phyloP scores from a whole-genome alignment of 37 sponge, comb jelly and placozoan genomes.

The Geodia barretti region DNA sequence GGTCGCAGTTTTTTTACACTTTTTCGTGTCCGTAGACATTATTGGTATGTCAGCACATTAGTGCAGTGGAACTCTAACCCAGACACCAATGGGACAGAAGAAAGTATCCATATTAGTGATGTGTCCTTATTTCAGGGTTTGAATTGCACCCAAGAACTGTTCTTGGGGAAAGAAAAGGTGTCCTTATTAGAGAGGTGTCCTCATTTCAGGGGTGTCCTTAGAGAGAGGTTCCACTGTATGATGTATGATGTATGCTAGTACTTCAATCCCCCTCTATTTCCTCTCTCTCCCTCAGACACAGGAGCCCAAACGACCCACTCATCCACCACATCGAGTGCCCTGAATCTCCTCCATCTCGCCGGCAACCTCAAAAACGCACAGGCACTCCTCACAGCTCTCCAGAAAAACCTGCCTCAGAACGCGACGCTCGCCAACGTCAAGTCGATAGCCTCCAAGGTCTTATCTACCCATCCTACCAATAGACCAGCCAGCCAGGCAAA shows the following conservation, averaged over 20 bases:
- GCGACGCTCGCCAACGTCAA: slow-evolving; percentile 36
- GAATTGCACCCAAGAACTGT: too few relatives aligned
- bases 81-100: too few relatives aligned
- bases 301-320: not conserved
- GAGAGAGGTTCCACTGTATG: not conserved
- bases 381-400: slow-evolving; percentile 46
- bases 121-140: not conserved
- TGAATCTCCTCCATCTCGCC: slow-evolving; percentile 20
- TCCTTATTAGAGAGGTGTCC: not conserved
- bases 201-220: not conserved
- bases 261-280: not conserved
- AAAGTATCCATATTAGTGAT: not conserved
- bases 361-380: slow-evolving; percentile 54
- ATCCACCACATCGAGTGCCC: not conserved
- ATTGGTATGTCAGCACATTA: too few relatives aligned
- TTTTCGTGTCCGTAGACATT: too few relatives aligned
- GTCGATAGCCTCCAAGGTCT: slow-evolving; percentile 42
- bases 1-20: too few relatives aligned
- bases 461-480: slow-evolving; percentile 29
- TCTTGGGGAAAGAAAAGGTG: too few relatives aligned
- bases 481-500: not conserved
- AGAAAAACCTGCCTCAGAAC: slow-evolving; percentile 46
- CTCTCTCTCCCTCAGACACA: slow-evolving; percentile 8
- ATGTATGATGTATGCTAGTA: not conserved
- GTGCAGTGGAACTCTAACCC: too few relatives aligned